These are phyloP conservation scores for Chlorops oryzae DNA, from an alignment of 1,140 invertebrate species.

Conservation along the genomic window DNA sequence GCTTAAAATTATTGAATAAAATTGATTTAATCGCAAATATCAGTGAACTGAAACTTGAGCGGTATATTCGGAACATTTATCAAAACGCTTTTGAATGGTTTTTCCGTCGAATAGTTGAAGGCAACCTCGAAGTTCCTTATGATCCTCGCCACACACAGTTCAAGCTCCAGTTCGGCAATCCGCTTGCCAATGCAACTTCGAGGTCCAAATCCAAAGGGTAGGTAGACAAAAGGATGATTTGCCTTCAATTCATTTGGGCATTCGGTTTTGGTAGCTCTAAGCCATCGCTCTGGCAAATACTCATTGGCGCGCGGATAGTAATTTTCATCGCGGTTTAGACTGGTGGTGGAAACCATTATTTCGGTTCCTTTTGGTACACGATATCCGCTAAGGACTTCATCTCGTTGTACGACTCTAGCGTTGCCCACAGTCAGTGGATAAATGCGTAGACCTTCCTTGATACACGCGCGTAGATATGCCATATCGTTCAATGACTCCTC, in stretches of 20 bases:
- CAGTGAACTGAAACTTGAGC: slow-evolving; percentile 38
- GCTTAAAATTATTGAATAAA: too few relatives aligned
- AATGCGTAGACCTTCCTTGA: slow-evolving; percentile 58
- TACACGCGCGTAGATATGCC: slow-evolving; percentile 58
- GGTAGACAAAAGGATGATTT: slow-evolving; percentile 51
- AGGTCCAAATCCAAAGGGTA: slow-evolving; percentile 59
- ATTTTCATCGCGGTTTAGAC: slow-evolving; percentile 37
- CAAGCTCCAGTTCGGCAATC: slow-evolving; percentile 66
- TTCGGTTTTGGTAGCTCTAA: slow-evolving; percentile 15
- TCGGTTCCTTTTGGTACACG: slow-evolving; percentile 53
- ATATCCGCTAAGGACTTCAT: slow-evolving; percentile 54
- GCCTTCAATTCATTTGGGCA: slow-evolving; percentile 19
- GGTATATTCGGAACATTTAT: slow-evolving; percentile 39
- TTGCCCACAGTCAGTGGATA: slow-evolving; percentile 51
- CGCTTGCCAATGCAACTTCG: slow-evolving; percentile 56
- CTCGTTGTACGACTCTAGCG: slow-evolving; percentile 47
- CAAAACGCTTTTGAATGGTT: slow-evolving; percentile 24
- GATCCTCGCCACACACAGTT: slow-evolving; percentile 57
- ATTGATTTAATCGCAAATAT: slow-evolving; percentile 18
- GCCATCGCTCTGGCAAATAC: slow-evolving; percentile 57
- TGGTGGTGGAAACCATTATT: slow-evolving; percentile 46
- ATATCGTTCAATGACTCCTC: slow-evolving; percentile 52
- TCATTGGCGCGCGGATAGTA: slow-evolving; percentile 50
- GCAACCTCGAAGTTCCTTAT: slow-evolving; percentile 53
- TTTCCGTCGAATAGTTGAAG: slow-evolving; percentile 42